Percentiles rank a stretch among this genome's conserved stretches.
These are phyloP conservation scores for Rhabdornis inornatus DNA, from an alignment of 2,113 vertebrate genomes.

Conservation along the genomic window DNA sequence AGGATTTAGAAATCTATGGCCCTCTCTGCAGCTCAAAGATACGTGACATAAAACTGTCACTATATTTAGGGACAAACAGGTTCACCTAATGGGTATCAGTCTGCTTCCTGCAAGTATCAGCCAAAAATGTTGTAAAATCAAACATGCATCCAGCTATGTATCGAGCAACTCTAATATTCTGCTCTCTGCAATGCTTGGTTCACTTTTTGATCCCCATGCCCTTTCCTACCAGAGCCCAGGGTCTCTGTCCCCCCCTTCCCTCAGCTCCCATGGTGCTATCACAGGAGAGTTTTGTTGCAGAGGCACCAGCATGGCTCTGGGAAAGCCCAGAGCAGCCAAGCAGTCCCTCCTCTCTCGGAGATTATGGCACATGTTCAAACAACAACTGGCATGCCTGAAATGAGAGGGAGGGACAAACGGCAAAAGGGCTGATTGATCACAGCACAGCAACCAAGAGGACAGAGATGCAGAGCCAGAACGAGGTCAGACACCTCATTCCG, in stretches of 20 bases:
- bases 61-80: neutral
- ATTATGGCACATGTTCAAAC: constrained; percentile 10
- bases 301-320: neutral
- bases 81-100: neutral
- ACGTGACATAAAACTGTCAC: neutral
- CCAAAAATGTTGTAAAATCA: neutral
- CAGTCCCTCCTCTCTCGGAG: neutral
- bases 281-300: neutral
- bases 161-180: neutral
- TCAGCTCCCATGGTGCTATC: neutral
- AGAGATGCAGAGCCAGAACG: neutral
- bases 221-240: neutral
- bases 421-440: neutral
- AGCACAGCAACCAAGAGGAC: neutral
- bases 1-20: neutral
- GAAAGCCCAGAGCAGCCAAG: neutral
- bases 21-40: neutral
- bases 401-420: constrained; percentile 15
- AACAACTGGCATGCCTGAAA: neutral
- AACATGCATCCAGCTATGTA: neutral
- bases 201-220: neutral
- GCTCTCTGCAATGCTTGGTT: neutral
- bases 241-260: neutral
- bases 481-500: neutral
- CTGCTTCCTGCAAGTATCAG: neutral